A percentile compares a stretch with the other conserved stretches of the same genome.
Evolutionary conservation across 2,888 invertebrate species (phyloP).

Genomic region (Phorcus lineatus): DNA sequence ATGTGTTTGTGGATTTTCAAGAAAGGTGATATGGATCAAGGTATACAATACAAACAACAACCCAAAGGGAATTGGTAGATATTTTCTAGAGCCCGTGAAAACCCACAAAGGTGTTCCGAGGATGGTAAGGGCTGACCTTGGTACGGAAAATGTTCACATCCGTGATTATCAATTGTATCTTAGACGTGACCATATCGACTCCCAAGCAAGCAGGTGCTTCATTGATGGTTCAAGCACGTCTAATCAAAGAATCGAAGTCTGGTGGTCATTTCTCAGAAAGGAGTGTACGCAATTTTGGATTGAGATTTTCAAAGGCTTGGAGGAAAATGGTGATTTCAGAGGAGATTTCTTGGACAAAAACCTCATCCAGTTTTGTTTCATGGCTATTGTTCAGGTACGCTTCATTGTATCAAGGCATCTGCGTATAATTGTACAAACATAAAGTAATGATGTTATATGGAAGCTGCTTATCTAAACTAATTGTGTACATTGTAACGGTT

Average conservation of each 20-base stretch:
- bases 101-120: background rate
- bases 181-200: background rate
- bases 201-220: conserved; percentile 4
- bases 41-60: conserved; percentile 33
- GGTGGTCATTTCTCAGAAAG: conserved; percentile 38
- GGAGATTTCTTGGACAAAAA: conserved; percentile 33
- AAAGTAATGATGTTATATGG: too few relatives aligned
- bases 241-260: conserved; percentile 41
- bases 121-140: background rate
- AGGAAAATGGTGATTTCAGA: conserved; percentile 27
- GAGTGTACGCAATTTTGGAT: conserved; percentile 39
- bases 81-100: background rate
- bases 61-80: conserved; percentile 28
- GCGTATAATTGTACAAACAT: background rate
- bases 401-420: background rate
- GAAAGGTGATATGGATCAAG: conserved; percentile 35
- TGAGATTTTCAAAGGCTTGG: conserved; percentile 24
- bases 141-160: background rate
- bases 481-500: too few relatives aligned
- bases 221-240: conserved; percentile 28
- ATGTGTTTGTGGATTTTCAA: conserved; percentile 31
- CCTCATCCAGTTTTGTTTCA: conserved; percentile 36
- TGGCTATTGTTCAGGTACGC: conserved; percentile 35
- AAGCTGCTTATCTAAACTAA: too few relatives aligned
- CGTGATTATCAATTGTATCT: background rate